Base-by-base conservation (phyloP, 2,888 invertebrate genomes). In the Ormyrus nitidulus region DNA sequence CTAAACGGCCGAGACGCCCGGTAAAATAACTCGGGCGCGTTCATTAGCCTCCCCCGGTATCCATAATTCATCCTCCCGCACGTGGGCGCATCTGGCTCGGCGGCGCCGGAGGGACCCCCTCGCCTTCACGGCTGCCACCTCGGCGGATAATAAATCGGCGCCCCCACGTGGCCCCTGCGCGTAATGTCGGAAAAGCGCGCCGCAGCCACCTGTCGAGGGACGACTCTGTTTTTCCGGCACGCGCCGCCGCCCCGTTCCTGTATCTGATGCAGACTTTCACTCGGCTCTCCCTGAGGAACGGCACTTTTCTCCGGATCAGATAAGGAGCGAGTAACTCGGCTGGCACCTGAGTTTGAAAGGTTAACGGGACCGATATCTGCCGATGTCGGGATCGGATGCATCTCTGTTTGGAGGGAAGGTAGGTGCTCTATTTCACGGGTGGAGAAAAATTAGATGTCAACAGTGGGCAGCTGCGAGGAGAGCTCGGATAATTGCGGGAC, bases 191-290 rank as follows among this genome's bases (percentile, higher is more conserved):
- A 61, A 69, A 70, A 69, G 51, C 19, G 13, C 19, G 44, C 51
- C 34, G 34, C 34, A 4, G 34, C 34, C 34, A 34, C 34, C 34
- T 34, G 54, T 49, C 11, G 48, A 54, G 34, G 62, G 34, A 72
- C 53, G 73, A 73, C 61, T 46, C 65, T 48, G 72, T 54, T 62
- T 58, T 51, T 64, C 68, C 13, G 44, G 53, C n/a, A 19, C 46
- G 49, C 44, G 48, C 9, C 54, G n/a, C 10, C 51, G 46, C 64
- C 64, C 70, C 73, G 77, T 73, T 80, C 54, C 73, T 53, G 53
- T 81, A 81, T 77, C 80, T 81, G 80, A 81, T 81, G 64, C 64
- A 77, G 78, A 81, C 78, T 81, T 79, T 78, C 72, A 69, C 75
- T 79, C 77, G 19, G 44, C 59, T 59, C n/a, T 51, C 11, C 5